Base-by-base conservation (phyloP, 2,888 invertebrate species). In the Tromatobia lineatoria region DNA sequence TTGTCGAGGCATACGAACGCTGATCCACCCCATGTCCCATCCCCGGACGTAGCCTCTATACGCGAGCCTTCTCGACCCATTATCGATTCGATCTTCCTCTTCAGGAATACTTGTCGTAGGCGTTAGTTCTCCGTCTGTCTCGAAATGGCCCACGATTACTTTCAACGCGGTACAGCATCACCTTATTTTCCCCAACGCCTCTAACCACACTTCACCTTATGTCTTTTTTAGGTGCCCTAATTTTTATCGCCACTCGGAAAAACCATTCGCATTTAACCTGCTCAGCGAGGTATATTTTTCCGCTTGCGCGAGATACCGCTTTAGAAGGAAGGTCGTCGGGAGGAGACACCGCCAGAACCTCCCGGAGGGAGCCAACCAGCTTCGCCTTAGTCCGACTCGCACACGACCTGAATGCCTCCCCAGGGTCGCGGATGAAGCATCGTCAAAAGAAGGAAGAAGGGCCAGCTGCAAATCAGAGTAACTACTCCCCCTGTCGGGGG, bases 381-480 rank as follows among this genome's bases (percentile, higher is more conserved):
- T 71, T 69, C 70, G 61, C 73, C 47, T 66, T 29, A 15, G 61
- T 57, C 45, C 45, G 18, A 45, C 52, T 74, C 73, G 54, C 57
- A 47, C 57, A 78, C 80, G 79, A 61, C 57, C 71, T 42, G 78
- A 78, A 91, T 92, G 92, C 89, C 88, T 92, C 92, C 91, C 91
- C 82, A 83, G 92, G 90, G 92, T 85, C 87, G 87, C 64, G 90
- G 90, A 92, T 92, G 92, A 91, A 86, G 90, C 86, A 91, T 91
- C 89, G 91, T 89, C 90, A 86, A 89, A 91, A 90, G 81, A 79
- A 91, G 89, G 88, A 77, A 80, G 73, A 90, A 88, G 88, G 86
- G 85, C 85, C 89, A 89, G 90, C 91, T 91, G 89, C 91, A 91
- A 91, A 91, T 91, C 91, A 91, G 91, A 89, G 90, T 90, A 91